A percentile compares a stretch with the other conserved stretches of the same genome.
Conservation (phyloP, 2,113 vertebrate species). For the Nycticorax nycticorax region DNA sequence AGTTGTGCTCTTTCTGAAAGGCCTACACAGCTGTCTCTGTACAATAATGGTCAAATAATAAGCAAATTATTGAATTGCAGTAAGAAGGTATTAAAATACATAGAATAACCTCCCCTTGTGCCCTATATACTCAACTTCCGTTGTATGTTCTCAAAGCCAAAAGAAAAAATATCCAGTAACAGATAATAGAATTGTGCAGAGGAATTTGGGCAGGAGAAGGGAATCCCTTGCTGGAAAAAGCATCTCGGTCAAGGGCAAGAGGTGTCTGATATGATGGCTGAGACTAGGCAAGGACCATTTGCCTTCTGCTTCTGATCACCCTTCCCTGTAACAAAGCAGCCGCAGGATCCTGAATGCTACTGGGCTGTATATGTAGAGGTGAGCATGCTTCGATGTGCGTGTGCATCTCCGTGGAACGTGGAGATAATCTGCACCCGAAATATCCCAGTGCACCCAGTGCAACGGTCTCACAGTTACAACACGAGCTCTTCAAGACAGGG, state of each 20-base stretch:
- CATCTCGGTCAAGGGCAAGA: background rate
- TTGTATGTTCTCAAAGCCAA: background rate
- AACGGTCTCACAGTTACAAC: rapidly evolving
- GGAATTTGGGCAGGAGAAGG: background rate
- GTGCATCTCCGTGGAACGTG: background rate
- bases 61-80: background rate
- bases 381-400: background rate
- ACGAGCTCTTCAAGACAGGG: background rate
- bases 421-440: background rate
- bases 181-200: background rate
- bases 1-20: background rate
- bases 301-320: background rate
- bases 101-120: background rate
- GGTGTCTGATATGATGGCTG: background rate
- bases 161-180: background rate
- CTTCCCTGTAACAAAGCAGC: background rate
- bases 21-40: background rate
- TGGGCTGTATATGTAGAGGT: background rate
- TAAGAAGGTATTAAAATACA: background rate
- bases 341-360: rapidly evolving
- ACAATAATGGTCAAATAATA: background rate
- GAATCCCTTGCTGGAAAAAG: background rate
- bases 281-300: background rate
- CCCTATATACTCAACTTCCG: background rate
- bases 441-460: background rate